Conservation (phyloP, 2,888 invertebrate genomes). For the Reticulitermes lucifugus region DNA sequence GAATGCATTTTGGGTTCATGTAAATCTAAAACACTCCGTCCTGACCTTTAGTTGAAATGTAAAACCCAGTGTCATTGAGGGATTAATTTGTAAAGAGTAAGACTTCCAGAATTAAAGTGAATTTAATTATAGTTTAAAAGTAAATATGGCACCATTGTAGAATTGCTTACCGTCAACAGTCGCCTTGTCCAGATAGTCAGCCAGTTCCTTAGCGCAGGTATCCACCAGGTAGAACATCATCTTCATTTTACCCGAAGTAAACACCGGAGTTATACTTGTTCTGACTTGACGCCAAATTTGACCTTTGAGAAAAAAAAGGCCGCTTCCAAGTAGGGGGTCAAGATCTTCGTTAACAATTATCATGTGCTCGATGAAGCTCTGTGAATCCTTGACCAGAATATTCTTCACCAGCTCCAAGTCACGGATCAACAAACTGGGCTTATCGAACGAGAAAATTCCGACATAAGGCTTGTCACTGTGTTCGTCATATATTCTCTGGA, state of each 20-base stretch:
- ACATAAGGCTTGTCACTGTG: background rate
- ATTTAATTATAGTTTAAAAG: no score
- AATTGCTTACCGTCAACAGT: no score
- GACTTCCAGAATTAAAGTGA: background rate
- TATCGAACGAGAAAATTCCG: background rate
- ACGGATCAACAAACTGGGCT: background rate
- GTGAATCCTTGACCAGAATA: conserved; percentile 20
- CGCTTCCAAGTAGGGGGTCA: background rate
- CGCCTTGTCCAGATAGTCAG: no score
- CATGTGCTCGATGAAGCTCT: background rate
- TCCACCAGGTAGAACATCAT: conserved; percentile 25
- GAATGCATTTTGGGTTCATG: no score
- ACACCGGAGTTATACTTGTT: background rate
- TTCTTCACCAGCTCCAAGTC: conserved; percentile 27
- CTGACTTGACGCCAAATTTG: conserved; percentile 6
- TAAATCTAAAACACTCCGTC: no score
- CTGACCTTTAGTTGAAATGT: no score
- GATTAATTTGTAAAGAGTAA: no score
- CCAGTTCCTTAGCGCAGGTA: no score
- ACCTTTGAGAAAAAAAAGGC: background rate
- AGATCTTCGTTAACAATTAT: background rate
- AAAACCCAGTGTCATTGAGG: no score
- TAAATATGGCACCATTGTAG: no score
- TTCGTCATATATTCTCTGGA: background rate
- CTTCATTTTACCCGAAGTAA: conserved; percentile 20